Base-by-base conservation (phyloP, 53 echinoderm and acorn worm genomes). In the Henricia sp. region DNA sequence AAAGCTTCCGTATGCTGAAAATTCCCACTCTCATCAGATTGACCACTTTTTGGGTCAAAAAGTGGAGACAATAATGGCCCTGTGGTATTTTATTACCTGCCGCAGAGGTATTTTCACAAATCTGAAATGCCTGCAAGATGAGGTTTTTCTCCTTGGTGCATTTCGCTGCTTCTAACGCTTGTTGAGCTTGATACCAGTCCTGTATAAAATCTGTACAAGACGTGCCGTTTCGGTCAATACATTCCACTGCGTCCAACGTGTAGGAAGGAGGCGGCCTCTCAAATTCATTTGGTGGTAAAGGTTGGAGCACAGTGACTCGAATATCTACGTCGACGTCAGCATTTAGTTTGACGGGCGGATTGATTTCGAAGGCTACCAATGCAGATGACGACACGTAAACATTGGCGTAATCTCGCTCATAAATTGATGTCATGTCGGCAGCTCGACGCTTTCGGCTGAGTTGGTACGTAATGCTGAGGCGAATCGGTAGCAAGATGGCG, bases 341-440 rank as follows among this genome's bases (percentile, higher is more conserved):
- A 30, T 30, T 11, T 0, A 59, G 0, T 4, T 30, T 19, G 6
- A 86, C 32, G 4, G 76, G 76, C 20, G 86, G 86, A 23, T 86
- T 76, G 37, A 86, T 39, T 10, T 38, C 46, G 6, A 86, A 86
- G 41, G 0, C 25, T 0, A 67, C 65, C 10, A 44, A 23, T 10
- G 43, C 76, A 27, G 3, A n/a, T 0, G 36, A 1, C 26, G 54
- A 13, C 1, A 75, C 38, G 24, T 75, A 76, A 24, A 86, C 50
- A 13, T 48, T 2, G 0, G 52, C 38, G 23, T 76, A 86, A 19
- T 34, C 52, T 30, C 67, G 50, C 17, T 34, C 33, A 40, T 76
- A 86, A 20, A 86, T 29, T 19, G 5, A 41, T 20, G 11, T 35
- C 26, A 3, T 6, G 63, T 63, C 50, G 4, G 64, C 35, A 9